Conservation (phyloP, 1,140 invertebrate genomes). For the Drosophila sproati region DNA sequence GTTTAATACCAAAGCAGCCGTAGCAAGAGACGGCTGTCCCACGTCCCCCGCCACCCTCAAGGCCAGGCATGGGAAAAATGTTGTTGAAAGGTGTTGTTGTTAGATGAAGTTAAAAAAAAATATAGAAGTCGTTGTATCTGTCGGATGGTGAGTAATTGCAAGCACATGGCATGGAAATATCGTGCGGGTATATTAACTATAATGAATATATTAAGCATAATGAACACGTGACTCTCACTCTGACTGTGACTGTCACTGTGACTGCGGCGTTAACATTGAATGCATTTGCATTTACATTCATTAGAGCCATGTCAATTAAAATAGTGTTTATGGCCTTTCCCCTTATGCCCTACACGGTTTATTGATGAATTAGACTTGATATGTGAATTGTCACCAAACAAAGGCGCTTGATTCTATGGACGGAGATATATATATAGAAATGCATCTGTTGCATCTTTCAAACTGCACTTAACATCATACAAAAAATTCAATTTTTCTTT, state of each 20-base stretch:
- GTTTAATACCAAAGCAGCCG: conserved; percentile 10
- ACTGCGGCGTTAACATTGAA: not conserved
- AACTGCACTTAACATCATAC: conserved; percentile 9
- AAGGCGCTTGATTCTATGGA: not conserved
- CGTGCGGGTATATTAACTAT: not conserved
- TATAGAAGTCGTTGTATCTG: not conserved
- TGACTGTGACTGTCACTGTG: not conserved
- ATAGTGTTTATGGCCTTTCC: not conserved
- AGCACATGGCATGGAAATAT: not conserved
- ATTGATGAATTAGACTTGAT: conserved; percentile 2
- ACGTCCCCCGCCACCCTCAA: conserved; percentile 7
- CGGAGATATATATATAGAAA: not conserved
- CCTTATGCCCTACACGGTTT: not conserved
- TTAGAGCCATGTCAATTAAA: not conserved
- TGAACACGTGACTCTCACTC: not conserved
- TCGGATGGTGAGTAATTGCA: conserved; percentile 6
- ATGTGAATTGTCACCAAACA: conserved; percentile 17
- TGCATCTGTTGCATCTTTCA: conserved; percentile 4
- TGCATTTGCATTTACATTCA: conserved; percentile 11
- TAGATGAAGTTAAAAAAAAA: not conserved
- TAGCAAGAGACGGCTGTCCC: not conserved
- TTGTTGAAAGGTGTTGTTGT: conserved; percentile 11
- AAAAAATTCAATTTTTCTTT: not conserved
- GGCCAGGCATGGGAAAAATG: conserved; percentile 10
- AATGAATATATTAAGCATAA: conserved; percentile 1